phyloP scores from a whole-genome alignment of 1,140 invertebrate species.

The Diorhabda sublineata region DNA sequence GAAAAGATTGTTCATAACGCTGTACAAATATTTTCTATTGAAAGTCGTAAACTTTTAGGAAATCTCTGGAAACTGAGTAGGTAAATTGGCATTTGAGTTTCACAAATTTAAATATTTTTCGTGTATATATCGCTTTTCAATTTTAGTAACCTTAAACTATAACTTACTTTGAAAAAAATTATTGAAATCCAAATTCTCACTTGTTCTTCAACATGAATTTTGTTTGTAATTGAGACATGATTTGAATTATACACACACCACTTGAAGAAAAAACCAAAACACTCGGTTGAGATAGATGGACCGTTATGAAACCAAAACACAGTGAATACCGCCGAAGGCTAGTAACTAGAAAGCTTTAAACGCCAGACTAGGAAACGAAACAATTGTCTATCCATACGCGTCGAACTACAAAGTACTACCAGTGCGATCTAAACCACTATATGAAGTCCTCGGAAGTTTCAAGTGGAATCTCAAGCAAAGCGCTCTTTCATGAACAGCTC shows the following conservation, averaged over 20 bases:
- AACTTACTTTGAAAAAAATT: background rate
- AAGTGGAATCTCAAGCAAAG: slow-evolving; percentile 16
- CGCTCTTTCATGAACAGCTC: slow-evolving; percentile 4
- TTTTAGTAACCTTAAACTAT: background rate
- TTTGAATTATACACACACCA: background rate
- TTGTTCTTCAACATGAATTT: background rate
- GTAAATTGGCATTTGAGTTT: no score
- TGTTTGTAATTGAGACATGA: background rate
- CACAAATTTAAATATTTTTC: no score
- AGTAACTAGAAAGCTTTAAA: slow-evolving; percentile 10
- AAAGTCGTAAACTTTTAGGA: no score
- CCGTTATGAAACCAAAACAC: background rate
- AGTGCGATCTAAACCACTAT: slow-evolving; percentile 12
- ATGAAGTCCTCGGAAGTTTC: background rate
- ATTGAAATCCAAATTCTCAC: background rate
- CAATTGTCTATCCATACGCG: background rate
- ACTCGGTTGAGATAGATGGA: background rate
- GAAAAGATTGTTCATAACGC: no score
- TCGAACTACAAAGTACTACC: background rate
- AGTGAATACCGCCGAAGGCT: background rate
- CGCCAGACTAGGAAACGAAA: slow-evolving; percentile 16
- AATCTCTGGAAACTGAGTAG: no score
- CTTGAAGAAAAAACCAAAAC: background rate
- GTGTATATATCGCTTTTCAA: no score
- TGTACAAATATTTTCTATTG: no score